Conservation (phyloP, 2,797 vertebrate species). For the Cyclopterus lumpus region DNA sequence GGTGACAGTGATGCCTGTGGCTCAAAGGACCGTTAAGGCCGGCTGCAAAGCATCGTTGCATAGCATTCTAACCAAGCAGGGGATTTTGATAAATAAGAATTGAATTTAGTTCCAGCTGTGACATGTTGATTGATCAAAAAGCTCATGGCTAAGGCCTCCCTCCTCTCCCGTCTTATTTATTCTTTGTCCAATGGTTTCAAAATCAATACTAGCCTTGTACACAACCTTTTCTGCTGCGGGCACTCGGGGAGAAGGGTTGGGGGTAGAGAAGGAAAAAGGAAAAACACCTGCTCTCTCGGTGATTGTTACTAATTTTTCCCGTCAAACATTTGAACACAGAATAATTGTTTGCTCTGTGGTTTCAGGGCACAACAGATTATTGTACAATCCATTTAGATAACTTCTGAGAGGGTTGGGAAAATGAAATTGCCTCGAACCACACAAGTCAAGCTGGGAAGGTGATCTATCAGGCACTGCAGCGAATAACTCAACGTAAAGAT, state of each 20-base stretch:
- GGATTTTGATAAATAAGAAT: conserved; percentile 98
- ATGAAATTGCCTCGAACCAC: conserved; percentile 85
- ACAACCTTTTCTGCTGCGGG: conserved; percentile 88
- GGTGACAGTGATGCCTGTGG: conserved; percentile 69
- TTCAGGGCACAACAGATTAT: conserved; percentile 86
- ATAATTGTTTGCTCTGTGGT: conserved; percentile 87
- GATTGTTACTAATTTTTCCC: conserved; percentile 92
- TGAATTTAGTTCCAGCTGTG: conserved; percentile 95
- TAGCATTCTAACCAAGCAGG: conserved; percentile 85
- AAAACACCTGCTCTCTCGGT: conserved; percentile 89
- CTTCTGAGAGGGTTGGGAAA: conserved; percentile 78
- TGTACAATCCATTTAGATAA: conserved; percentile 90
- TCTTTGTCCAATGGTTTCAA: conserved; percentile 94
- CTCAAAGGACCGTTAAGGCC: conserved; percentile 63
- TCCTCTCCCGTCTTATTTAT: conserved; percentile 95
- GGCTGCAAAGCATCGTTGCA: conserved; percentile 60
- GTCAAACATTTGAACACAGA: conserved; percentile 91
- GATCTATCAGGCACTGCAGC: conserved; percentile 79
- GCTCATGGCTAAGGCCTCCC: conserved; percentile 95
- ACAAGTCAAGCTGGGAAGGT: conserved; percentile 71
- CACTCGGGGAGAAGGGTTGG: conserved; percentile 63
- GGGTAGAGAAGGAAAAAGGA: conserved; percentile 62
- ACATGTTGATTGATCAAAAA: conserved; percentile 99
- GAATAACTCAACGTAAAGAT: conserved; percentile 80
- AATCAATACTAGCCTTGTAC: conserved; percentile 95